Evolutionary conservation across 1,140 invertebrate genomes (phyloP).

Genomic region (Drosophila pseudoananassae): DNA sequence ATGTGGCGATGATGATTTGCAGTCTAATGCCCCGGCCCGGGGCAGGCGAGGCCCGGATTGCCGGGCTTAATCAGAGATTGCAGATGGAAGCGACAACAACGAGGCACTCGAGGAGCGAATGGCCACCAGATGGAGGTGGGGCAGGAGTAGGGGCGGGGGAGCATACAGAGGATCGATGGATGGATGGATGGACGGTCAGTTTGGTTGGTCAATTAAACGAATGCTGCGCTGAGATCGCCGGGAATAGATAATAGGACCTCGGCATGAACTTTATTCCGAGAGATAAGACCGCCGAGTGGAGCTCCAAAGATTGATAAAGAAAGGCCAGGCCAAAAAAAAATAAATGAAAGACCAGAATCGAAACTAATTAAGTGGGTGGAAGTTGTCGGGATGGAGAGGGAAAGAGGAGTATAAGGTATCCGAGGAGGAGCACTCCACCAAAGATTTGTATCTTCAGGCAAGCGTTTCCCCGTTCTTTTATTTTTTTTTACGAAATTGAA

Average conservation of each 20-base stretch:
- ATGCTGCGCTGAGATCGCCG: conserved; percentile 59
- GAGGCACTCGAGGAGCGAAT: conserved; percentile 31
- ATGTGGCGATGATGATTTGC: conserved; percentile 57
- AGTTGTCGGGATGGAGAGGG: neutral
- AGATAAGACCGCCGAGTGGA: conserved; percentile 45
- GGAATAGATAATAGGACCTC: conserved; percentile 77
- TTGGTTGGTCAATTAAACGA: conserved; percentile 75
- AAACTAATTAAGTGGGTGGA: conserved; percentile 75
- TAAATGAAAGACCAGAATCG: conserved; percentile 34
- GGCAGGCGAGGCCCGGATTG: conserved; percentile 27
- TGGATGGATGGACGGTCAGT: conserved; percentile 44
- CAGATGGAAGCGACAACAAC: conserved; percentile 51
- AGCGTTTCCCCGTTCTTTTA: conserved; percentile 30
- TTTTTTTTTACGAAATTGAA: conserved; percentile 40
- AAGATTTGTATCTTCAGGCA: conserved; percentile 45
- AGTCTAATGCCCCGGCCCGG: conserved; percentile 47
- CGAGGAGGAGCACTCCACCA: conserved; percentile 11
- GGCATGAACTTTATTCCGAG: conserved; percentile 71
- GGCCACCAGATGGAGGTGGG: neutral
- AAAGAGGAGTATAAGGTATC: neutral
- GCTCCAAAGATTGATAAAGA: conserved; percentile 70
- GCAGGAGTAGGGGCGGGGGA: neutral
- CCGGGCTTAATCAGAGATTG: conserved; percentile 56
- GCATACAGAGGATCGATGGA: conserved; percentile 44
- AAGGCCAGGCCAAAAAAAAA: conserved; percentile 15